Percentiles rank a stretch among this genome's conserved stretches.
These are phyloP conservation scores for Megalopta genalis DNA, from an alignment of 1,140 invertebrate genomes.

Conservation along the genomic window DNA sequence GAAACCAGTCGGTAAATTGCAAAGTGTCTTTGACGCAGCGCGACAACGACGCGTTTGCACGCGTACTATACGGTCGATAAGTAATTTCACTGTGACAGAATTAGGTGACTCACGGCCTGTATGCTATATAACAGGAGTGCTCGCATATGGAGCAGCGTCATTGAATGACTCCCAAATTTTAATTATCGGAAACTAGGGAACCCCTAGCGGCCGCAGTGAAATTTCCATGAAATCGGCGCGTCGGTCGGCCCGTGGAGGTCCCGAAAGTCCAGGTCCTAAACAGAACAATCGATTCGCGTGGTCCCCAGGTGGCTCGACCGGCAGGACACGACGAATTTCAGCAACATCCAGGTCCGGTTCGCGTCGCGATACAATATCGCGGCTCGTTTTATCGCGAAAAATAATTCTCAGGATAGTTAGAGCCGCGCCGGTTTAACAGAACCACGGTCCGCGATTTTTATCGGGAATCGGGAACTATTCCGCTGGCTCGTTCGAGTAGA, in stretches of 20 bases:
- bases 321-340: neutral
- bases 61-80: too few species aligned
- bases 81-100: too few species aligned
- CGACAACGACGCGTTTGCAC: too few species aligned
- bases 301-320: neutral
- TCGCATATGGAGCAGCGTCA: neutral
- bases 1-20: too few species aligned
- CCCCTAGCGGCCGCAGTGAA: neutral
- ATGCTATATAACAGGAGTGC: too few species aligned
- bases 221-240: neutral
- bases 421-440: slow-evolving; percentile 17
- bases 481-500: slow-evolving; percentile 39
- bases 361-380: neutral
- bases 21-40: too few species aligned
- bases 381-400: slow-evolving; percentile 10
- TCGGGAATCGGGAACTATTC: slow-evolving; percentile 55
- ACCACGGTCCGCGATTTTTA: slow-evolving; percentile 31
- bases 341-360: too few species aligned
- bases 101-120: too few species aligned
- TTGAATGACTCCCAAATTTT: neutral
- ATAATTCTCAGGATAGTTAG: slow-evolving; percentile 17
- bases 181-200: neutral
- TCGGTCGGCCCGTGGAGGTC: neutral
- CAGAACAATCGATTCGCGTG: neutral
- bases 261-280: neutral